Percentiles rank a stretch among this genome's conserved stretches.
phyloP scores from a whole-genome alignment of 2,888 invertebrate genomes.

The Eurytoma adleriae region DNA sequence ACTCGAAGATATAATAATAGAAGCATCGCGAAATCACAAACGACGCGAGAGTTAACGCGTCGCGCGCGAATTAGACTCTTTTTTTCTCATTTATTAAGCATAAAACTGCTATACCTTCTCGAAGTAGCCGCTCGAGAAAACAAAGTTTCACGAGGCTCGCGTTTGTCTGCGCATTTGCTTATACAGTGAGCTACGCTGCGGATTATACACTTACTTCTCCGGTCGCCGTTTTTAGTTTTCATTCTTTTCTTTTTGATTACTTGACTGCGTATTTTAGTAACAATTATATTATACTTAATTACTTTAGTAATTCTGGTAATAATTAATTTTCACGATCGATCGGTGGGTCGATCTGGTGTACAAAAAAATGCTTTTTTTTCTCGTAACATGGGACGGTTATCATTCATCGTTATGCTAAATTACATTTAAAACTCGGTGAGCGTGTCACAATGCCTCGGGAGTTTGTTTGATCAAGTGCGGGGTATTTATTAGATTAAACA shows the following conservation, averaged over 20 bases:
- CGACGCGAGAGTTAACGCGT: too few relatives aligned
- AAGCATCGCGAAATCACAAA: neutral
- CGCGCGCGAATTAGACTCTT: too few relatives aligned
- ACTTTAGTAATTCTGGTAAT: neutral
- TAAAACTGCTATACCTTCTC: too few relatives aligned
- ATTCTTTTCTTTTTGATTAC: neutral
- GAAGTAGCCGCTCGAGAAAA: too few relatives aligned
- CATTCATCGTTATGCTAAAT: conserved; percentile 25
- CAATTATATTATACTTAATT: conserved; percentile 1
- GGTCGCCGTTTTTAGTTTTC: neutral
- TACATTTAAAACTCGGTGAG: too few relatives aligned
- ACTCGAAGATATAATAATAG: conserved; percentile 2
- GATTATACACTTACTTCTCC: neutral
- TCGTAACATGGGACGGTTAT: conserved; percentile 56
- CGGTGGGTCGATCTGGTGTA: conserved; percentile 9
- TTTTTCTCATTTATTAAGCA: neutral
- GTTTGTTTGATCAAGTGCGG: too few relatives aligned
- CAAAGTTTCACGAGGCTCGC: neutral
- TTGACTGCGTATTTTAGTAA: neutral
- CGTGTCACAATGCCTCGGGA: too few relatives aligned
- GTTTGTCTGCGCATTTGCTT: neutral
- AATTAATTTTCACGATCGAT: neutral
- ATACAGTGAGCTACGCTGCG: neutral
- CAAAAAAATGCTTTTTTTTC: conserved; percentile 46
- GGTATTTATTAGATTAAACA: neutral